These are phyloP conservation scores for Holacanthus passer DNA, from an alignment of 2,113 vertebrate genomes.

Conservation along the genomic window DNA sequence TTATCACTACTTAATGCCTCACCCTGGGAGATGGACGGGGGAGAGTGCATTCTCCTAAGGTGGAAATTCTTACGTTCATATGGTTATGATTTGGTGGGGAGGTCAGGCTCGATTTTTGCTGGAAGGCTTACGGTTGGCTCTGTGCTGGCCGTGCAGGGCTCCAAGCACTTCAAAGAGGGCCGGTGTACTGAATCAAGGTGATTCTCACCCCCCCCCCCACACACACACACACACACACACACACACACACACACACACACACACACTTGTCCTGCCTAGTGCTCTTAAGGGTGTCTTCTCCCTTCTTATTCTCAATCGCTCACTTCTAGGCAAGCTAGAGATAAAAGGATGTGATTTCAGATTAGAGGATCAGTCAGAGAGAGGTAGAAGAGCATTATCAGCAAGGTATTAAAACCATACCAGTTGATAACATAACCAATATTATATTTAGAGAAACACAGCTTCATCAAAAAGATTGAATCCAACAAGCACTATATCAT, in stretches of 20 bases:
- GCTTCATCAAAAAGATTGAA: background rate
- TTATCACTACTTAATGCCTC: conserved; percentile 97
- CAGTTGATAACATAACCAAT: conserved; percentile 42
- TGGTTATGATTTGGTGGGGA: conserved; percentile 98
- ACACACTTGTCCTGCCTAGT: conserved; percentile 62
- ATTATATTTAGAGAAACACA: background rate
- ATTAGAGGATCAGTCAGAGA: conserved; percentile 66
- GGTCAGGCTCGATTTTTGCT: conserved; percentile 91
- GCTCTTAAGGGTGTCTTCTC: conserved; percentile 66
- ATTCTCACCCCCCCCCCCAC: conserved; percentile 80
- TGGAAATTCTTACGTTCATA: conserved; percentile 93
- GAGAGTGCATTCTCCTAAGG: conserved; percentile 85
- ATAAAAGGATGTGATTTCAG: conserved; percentile 72
- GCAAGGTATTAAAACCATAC: conserved; percentile 44
- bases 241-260: conserved; percentile 36
- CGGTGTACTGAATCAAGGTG: conserved; percentile 98
- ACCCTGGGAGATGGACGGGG: conserved; percentile 89
- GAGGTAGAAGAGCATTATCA: conserved; percentile 42
- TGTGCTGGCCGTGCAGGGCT: conserved; percentile 89
- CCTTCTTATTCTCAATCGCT: conserved; percentile 57
- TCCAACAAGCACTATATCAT: background rate
- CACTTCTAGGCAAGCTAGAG: conserved; percentile 61
- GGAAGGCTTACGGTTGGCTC: conserved; percentile 89
- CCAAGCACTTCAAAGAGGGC: conserved; percentile 95
- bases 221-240: too few species aligned